A percentile compares a stretch with the other conserved stretches of the same genome.
These are phyloP conservation scores for Ferdinandea cuprea DNA, from an alignment of 2,888 invertebrate species.

Conservation along the genomic window DNA sequence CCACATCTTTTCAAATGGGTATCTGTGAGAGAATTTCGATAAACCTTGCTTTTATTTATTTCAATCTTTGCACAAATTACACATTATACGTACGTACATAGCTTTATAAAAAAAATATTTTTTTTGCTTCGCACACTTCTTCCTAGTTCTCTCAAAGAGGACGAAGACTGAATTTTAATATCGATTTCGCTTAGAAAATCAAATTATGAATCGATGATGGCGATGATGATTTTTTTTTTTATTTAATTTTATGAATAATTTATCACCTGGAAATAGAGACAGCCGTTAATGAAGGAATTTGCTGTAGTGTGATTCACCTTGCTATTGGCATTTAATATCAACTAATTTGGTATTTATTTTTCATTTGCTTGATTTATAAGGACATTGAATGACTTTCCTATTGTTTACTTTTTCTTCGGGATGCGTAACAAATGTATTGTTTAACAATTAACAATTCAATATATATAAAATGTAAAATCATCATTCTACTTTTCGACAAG, in stretches of 20 bases:
- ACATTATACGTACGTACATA: constrained; percentile 5
- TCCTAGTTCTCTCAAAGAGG: constrained; percentile 57
- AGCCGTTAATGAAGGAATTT: constrained; percentile 37
- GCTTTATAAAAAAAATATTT: neutral
- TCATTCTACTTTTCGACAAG: too few species aligned
- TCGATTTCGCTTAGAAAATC: constrained; percentile 55
- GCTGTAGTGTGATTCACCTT: constrained; percentile 59
- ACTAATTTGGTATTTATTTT: constrained; percentile 30
- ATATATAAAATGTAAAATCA: too few species aligned
- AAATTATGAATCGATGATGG: constrained; percentile 63
- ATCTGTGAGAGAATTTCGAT: too few species aligned
- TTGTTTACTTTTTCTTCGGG: too few species aligned
- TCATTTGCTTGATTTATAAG: constrained; percentile 38
- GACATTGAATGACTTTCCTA: constrained; percentile 33
- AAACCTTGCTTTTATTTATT: constrained; percentile 21
- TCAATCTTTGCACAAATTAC: constrained; percentile 39
- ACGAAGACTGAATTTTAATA: constrained; percentile 62
- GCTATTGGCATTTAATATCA: constrained; percentile 39
- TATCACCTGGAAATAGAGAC: constrained; percentile 49
- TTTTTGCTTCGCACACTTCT: constrained; percentile 44
- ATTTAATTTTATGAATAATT: constrained; percentile 66
- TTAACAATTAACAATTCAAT: too few species aligned
- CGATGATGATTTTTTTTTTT: constrained; percentile 18
- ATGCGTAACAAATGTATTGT: too few species aligned
- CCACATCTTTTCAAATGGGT: too few species aligned